Evolutionary conservation across 1,140 invertebrate genomes (phyloP), one percentile per base, ranked within the genome.

Genomic region (Listronotus oregonensis): DNA sequence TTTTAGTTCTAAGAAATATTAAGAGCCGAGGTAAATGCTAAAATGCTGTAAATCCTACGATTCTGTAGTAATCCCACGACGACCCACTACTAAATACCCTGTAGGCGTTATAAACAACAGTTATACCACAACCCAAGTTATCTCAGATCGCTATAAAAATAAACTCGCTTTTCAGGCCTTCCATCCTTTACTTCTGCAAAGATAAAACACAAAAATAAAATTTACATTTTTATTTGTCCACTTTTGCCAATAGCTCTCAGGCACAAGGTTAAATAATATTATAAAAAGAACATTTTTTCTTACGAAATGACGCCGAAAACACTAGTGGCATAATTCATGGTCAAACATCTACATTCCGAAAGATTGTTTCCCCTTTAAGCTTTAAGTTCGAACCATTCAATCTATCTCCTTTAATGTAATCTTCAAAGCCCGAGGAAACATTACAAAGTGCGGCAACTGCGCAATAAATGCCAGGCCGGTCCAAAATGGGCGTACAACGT

Each of bases 401-500:
- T 34, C 27, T 18, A 52, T 52, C 27, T 52, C 50, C 50, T 52
- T 50, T 50, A 39, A 52, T 6, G 50, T 37, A 52, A 52, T 34
- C 31, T 3, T 52, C 27, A 10, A 37, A 12, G 34, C 50, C 2
- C 32, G 31, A 39, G 52, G 21, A 55, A 55, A 55, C 32, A 12
- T 37, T 7, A 12, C 6, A 34, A 46, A 44, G 32, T 34, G 14
- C 32, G 56, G 56, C 56, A 58, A 58, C 56, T 58, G 44, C 44
- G 56, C 56, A 58, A 34, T 46, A 47, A 58, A 34, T 58, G 21
- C 27, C 56, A 34, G 39, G 42, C 43, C 4, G 39, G 42, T 9
- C 40, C 32, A 17, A 43, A 44, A 58, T 39, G 56, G 56, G 43
- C 56, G 56, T 46, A 42, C 56, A 43, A 34, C 42, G 56, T 58